Base-by-base conservation (phyloP, 1,140 invertebrate species). In the Metopolophium dirhodum region DNA sequence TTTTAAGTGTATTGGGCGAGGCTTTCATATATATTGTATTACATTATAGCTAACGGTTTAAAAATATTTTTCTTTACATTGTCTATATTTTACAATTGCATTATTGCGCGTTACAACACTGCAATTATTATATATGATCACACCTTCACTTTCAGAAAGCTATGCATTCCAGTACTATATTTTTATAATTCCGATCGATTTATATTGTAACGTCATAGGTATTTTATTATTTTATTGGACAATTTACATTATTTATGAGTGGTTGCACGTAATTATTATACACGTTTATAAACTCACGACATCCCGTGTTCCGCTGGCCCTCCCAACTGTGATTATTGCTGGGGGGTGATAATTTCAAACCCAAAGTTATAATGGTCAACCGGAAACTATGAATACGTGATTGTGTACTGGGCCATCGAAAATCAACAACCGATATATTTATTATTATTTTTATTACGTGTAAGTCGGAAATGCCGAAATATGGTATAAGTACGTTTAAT, bases 401-500 rank as follows among this genome's bases (percentile, higher is more conserved):
- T 51, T 83, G 22, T 93, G 91, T 93, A 93, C n/a, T 35, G 47
- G 49, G 18, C 82, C 26, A 83, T 91, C 90, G 3, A 93, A 85
- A 83, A 93, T 54, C 9, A 86, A 85, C 49, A n/a, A 93, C 41
- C 41, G 85, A 54, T 85, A 57, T 92, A 93, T 91, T 91, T n/a
- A 68, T 68, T 90, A 91, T 91, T 83, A 91, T 91, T 82, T 51
- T 54, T 54, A 93, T 54, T 54, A 83, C 47, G 45, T 82, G 77
- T 92, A 37, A 92, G 11, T 92, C 47, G 91, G 91, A 92, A 91
- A 77, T 14, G 2, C 30, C n/a, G 18, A 92, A 92, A 92, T 92
- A 82, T 77, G 30, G 68, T 47, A 91, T 91, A 86, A 47, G 26
- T 86, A 86, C 9, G 26, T 86, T 88, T 88, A 88, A 88, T 88